These are phyloP conservation scores for Plebejus anna DNA, from an alignment of 2,888 invertebrate genomes.

Conservation along the genomic window DNA sequence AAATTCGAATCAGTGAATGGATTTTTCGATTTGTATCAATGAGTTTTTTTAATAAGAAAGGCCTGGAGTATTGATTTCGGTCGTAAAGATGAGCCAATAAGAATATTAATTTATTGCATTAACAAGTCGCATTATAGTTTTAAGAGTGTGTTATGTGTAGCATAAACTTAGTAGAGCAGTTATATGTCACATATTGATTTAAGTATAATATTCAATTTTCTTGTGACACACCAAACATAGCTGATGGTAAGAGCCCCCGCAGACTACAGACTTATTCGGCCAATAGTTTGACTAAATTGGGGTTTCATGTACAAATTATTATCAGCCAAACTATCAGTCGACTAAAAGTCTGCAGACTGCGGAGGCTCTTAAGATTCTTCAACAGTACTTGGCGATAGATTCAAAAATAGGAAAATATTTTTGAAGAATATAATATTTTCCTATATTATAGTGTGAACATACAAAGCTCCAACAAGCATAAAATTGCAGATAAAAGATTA, in stretches of 20 bases:
- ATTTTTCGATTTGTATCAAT: slow-evolving; percentile 3
- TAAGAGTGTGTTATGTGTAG: too few species aligned
- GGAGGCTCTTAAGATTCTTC: too few species aligned
- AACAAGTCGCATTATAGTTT: background rate
- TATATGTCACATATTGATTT: too few species aligned
- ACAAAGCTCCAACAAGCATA: background rate
- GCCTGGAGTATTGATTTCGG: background rate
- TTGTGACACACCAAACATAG: too few species aligned
- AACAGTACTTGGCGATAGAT: background rate
- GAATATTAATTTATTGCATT: background rate
- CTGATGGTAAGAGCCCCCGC: too few species aligned
- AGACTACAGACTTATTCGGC: too few species aligned
- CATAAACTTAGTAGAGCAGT: too few species aligned
- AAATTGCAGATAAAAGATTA: slow-evolving; percentile 17
- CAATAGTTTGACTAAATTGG: too few species aligned
- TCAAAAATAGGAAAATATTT: background rate
- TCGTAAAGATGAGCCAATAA: background rate
- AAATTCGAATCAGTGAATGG: background rate
- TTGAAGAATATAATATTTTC: background rate
- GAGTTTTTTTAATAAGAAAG: background rate
- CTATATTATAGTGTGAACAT: background rate
- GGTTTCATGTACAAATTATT: too few species aligned
- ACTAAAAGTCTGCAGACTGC: too few species aligned
- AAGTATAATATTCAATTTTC: too few species aligned
- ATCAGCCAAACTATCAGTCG: too few species aligned